Conservation (phyloP, 1,140 invertebrate species). For the Monomorium pharaonis region DNA sequence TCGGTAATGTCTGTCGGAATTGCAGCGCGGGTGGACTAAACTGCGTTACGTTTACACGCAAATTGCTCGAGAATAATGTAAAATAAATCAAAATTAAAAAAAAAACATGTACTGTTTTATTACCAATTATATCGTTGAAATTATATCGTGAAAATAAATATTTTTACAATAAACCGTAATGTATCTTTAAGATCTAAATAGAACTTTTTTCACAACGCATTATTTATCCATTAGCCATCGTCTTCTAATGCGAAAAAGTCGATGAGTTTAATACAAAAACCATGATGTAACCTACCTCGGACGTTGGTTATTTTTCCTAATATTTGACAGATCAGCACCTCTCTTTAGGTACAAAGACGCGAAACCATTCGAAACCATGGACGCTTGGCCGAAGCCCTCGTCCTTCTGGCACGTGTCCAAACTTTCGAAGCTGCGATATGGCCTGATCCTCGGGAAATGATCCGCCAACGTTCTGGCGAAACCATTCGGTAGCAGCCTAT, state of each 20-base stretch:
- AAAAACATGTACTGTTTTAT: neutral
- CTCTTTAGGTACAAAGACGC: conserved; percentile 76
- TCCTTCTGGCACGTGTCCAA: conserved; percentile 78
- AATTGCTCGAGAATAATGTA: neutral
- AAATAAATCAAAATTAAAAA: neutral
- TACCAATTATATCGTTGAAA: neutral
- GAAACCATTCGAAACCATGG: conserved; percentile 74
- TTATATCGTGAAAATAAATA: neutral
- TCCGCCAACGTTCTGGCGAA: conserved; percentile 45
- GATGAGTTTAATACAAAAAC: neutral
- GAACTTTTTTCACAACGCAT: neutral
- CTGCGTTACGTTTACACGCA: neutral
- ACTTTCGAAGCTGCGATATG: conserved; percentile 83
- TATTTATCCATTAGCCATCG: neutral
- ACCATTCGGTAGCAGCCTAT: conserved; percentile 73
- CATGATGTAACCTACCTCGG: conserved; percentile 63
- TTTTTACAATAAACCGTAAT: neutral
- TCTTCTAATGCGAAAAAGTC: neutral
- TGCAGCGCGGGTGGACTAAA: conserved; percentile 25
- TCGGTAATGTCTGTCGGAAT: neutral
- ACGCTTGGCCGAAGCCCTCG: conserved; percentile 51
- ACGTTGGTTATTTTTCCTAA: conserved; percentile 52
- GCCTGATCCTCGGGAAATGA: conserved; percentile 78
- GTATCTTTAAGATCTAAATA: neutral
- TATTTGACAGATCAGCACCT: conserved; percentile 64